Conservation (phyloP, 2,888 invertebrate species). For the Elegia similella region DNA sequence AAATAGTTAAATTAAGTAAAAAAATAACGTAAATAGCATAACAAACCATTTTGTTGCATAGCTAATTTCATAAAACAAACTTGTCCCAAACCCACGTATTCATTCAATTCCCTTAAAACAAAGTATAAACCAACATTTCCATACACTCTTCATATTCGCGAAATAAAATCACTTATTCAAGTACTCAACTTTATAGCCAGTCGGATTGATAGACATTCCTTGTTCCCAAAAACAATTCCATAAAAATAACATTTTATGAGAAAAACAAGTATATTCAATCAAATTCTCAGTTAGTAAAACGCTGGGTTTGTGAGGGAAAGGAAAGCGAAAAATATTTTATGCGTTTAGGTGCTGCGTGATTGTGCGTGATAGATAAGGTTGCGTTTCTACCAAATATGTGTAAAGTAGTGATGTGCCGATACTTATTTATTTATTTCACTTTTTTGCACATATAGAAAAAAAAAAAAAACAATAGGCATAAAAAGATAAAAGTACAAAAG, state of each 20-base stretch:
- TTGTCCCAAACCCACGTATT: background rate
- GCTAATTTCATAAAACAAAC: too few relatives aligned
- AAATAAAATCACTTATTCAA: slow-evolving; percentile 8
- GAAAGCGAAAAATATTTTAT: background rate
- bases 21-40: too few relatives aligned
- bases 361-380: too few relatives aligned
- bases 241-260: background rate
- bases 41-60: too few relatives aligned
- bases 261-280: background rate
- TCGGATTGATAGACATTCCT: background rate
- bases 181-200: slow-evolving; percentile 1
- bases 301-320: background rate
- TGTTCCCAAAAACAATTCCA: slow-evolving; percentile 1
- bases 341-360: too few relatives aligned
- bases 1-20: too few relatives aligned
- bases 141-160: slow-evolving; percentile 4
- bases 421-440: too few relatives aligned
- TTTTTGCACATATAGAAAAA: too few relatives aligned
- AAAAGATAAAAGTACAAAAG: too few relatives aligned
- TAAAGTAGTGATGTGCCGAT: too few relatives aligned
- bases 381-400: too few relatives aligned
- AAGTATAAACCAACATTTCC: background rate
- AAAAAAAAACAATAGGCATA: too few relatives aligned
- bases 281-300: slow-evolving; percentile 6
- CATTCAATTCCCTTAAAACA: background rate